Conservation (phyloP, 2,888 invertebrate genomes). For the Miltochrista miniata region DNA sequence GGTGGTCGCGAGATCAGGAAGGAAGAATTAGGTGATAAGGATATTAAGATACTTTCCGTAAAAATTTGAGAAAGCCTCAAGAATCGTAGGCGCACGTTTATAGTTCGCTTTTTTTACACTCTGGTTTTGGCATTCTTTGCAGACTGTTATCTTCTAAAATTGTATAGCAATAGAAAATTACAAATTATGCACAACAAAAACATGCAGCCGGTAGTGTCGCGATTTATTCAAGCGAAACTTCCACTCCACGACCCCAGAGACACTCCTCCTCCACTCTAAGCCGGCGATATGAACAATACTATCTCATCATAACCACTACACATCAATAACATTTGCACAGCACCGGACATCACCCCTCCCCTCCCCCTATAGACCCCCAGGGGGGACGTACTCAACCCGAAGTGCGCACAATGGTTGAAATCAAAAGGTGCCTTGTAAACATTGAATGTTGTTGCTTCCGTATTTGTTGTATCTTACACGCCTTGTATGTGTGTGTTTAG, state of each 20-base stretch:
- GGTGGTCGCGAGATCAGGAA: too few relatives aligned
- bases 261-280: conserved; percentile 44
- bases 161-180: too few relatives aligned
- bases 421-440: conserved; percentile 56
- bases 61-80: too few relatives aligned
- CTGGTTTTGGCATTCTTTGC: too few relatives aligned
- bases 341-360: conserved; percentile 34
- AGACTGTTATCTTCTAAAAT: too few relatives aligned
- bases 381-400: conserved; percentile 25
- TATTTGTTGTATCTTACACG: conserved; percentile 36
- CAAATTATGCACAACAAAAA: too few relatives aligned
- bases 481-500: conserved; percentile 14
- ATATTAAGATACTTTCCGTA: too few relatives aligned
- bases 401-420: conserved; percentile 62
- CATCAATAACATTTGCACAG: conserved; percentile 63
- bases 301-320: conserved; percentile 50
- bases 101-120: too few relatives aligned
- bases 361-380: conserved; percentile 6
- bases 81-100: too few relatives aligned
- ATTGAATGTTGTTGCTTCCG: conserved; percentile 48
- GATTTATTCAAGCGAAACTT: not conserved
- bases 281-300: conserved; percentile 54
- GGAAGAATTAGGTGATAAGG: too few relatives aligned
- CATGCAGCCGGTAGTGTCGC: not conserved
- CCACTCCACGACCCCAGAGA: not conserved